Conservation (phyloP, 92 coral and sea anemone species). For the Micromussa lordhowensis region DNA sequence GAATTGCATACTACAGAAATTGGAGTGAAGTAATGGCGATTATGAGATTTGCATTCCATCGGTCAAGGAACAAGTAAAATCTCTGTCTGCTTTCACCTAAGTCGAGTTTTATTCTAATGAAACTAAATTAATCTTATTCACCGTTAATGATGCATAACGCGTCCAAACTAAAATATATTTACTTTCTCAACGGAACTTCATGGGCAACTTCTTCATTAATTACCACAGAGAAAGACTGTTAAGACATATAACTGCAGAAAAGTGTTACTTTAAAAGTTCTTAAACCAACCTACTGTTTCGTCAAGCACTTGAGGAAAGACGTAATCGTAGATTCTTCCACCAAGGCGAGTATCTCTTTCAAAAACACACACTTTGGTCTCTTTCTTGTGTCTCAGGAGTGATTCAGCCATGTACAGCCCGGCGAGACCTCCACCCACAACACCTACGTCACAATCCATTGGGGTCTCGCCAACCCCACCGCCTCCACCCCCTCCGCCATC, state of each 20-base stretch:
- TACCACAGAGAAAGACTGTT: no score
- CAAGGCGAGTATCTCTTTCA: slow-evolving; percentile 47
- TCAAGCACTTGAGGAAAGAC: slow-evolving; percentile 41
- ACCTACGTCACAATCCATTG: slow-evolving; percentile 48
- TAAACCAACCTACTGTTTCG: slow-evolving; percentile 38
- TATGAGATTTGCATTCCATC: no score
- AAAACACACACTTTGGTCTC: slow-evolving; percentile 46
- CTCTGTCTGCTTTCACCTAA: no score
- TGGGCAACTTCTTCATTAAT: no score
- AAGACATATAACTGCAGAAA: neutral
- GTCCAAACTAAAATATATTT: no score
- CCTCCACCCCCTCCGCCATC: slow-evolving; percentile 9
- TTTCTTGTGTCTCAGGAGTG: slow-evolving; percentile 26
- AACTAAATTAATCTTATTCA: no score
- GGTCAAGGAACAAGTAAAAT: no score
- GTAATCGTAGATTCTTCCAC: slow-evolving; percentile 52
- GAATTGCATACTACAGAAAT: no score
- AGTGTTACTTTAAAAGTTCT: neutral
- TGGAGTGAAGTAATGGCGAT: no score
- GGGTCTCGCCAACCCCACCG: neutral
- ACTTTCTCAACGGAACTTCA: no score
- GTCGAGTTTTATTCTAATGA: no score
- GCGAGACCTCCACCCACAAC: slow-evolving; percentile 42
- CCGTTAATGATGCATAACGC: no score
- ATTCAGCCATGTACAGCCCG: slow-evolving; percentile 47